Percentiles rank a stretch among this genome's conserved stretches.
Conservation (phyloP, 1,140 invertebrate species). For the Saccostrea echinata region DNA sequence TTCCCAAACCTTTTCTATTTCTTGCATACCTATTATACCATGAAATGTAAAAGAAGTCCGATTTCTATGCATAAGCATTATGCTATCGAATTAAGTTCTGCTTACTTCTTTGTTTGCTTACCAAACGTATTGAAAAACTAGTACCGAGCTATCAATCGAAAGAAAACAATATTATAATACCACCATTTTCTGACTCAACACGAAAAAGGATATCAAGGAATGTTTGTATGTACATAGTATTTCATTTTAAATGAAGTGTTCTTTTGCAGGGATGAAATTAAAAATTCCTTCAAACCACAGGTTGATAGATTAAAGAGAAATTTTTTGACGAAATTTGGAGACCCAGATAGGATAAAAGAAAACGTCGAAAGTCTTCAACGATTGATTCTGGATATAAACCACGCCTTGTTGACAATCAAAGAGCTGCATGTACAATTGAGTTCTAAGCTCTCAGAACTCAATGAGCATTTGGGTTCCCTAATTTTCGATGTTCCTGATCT, state of each 20-base stretch:
- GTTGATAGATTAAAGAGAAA: not conserved
- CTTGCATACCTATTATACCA: too few species aligned
- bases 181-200: too few species aligned
- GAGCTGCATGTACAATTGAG: not conserved
- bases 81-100: too few species aligned
- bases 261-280: constrained; percentile 41
- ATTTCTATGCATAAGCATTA: too few species aligned
- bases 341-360: not conserved
- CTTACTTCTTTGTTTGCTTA: too few species aligned
- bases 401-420: not conserved
- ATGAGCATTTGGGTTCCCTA: too few species aligned
- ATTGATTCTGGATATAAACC: not conserved
- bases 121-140: too few species aligned
- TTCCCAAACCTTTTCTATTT: too few species aligned
- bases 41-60: too few species aligned
- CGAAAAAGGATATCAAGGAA: not conserved
- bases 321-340: not conserved
- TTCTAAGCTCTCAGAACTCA: not conserved
- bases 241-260: too few species aligned
- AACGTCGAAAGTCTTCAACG: not conserved
- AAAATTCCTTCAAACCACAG: not conserved
- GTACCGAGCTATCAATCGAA: too few species aligned
- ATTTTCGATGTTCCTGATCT: not conserved
- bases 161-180: too few species aligned
- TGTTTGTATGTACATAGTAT: not conserved